These are phyloP conservation scores for Stenodera caucasica DNA, from an alignment of 2,888 invertebrate genomes.

Conservation along the genomic window DNA sequence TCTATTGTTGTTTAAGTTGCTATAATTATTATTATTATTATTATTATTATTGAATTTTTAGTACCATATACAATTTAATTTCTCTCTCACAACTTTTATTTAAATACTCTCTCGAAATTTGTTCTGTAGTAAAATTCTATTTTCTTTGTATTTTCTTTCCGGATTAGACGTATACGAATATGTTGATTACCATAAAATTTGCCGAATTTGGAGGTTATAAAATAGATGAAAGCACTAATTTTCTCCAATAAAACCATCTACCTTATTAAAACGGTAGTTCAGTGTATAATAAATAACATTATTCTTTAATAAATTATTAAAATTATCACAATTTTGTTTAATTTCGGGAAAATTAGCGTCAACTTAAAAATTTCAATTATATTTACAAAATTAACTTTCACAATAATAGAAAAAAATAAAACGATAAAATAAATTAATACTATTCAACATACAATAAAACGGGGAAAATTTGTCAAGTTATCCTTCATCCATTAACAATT, in stretches of 20 bases:
- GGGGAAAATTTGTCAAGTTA: too few species aligned
- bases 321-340: neutral
- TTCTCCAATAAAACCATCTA: neutral
- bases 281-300: conserved; percentile 5
- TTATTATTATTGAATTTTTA: neutral
- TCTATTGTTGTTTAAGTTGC: conserved; percentile 32
- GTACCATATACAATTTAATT: conserved; percentile 9
- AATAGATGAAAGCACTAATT: conserved; percentile 1
- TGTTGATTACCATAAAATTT: conserved; percentile 1
- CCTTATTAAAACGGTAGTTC: neutral
- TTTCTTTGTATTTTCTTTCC: neutral
- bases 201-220: neutral
- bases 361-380: neutral
- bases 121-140: neutral
- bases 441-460: conserved; percentile 7
- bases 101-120: neutral
- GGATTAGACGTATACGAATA: neutral
- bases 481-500: conserved; percentile 43
- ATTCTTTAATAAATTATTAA: conserved; percentile 7
- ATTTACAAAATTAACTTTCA: conserved; percentile 13
- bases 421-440: conserved; percentile 10
- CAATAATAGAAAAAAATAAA: conserved; percentile 13
- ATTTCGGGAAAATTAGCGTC: too few species aligned
- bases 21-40: conserved; percentile 14
- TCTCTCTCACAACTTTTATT: conserved; percentile 15